Evolutionary conservation across 2,888 invertebrate species (phyloP).

Genomic region (Lottia scabra): DNA sequence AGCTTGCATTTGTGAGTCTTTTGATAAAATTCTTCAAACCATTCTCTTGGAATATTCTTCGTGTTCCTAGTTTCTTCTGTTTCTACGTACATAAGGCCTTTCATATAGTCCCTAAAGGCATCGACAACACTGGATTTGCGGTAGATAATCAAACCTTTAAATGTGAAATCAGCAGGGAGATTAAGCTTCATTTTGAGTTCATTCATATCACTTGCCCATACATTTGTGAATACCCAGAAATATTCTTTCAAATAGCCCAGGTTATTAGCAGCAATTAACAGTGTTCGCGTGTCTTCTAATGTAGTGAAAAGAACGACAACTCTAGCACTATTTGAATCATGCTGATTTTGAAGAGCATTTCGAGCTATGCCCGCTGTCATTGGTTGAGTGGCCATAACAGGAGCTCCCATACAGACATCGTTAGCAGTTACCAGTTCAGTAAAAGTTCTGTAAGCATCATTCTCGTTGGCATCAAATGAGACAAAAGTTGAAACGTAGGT

Average conservation of each 20-base stretch:
- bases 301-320: constrained; percentile 62
- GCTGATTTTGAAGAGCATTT: constrained; percentile 33
- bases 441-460: constrained; percentile 36
- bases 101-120: constrained; percentile 50
- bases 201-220: constrained; percentile 32
- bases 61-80: constrained; percentile 45
- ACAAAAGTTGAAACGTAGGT: constrained; percentile 66
- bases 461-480: constrained; percentile 37
- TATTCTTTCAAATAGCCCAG: constrained; percentile 42
- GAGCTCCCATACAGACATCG: constrained; percentile 39
- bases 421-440: constrained; percentile 25
- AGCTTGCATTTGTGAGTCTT: constrained; percentile 47
- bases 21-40: constrained; percentile 70
- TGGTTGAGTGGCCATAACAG: constrained; percentile 29
- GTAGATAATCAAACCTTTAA: constrained; percentile 27
- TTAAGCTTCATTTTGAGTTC: background rate
- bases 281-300: constrained; percentile 13
- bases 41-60: constrained; percentile 61
- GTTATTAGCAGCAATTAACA: constrained; percentile 44
- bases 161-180: background rate
- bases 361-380: constrained; percentile 33
- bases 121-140: constrained; percentile 41
- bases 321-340: constrained; percentile 35
- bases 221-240: constrained; percentile 52
- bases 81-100: constrained; percentile 24